Evolutionary conservation across 1,140 invertebrate species (phyloP), one percentile per base, ranked within the genome.

Genomic region (Gryon sp.): DNA sequence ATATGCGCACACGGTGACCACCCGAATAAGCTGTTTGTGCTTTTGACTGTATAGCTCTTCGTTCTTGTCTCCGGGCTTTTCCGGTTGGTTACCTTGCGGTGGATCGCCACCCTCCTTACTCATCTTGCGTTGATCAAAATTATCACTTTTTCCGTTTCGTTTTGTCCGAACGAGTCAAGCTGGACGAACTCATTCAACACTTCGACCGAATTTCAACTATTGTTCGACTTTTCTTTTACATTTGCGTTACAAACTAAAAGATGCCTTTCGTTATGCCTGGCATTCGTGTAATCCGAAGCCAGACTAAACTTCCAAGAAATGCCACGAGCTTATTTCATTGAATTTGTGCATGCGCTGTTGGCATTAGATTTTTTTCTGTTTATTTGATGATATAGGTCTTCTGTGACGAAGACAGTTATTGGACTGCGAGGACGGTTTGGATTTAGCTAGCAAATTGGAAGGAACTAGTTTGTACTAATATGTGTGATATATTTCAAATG

Each of bases 1-100:
- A 82, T 96, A 96, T 0, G 93, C 94, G 62, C 95, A 85, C 2
- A 96, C 95, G 0, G 95, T 96, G 2, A 95, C 84, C 6, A 95
- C 89, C 5, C 94, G 90, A 24, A 96, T 85, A 11, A 93, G 82
- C 81, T 93, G 93, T 53, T 90, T 90, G 14, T 87, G 84, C 0
- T 81, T 82, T 9, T 74, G 79, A 24, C 79, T 79, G 19, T 90
- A 90, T 3, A 89, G 65, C 0, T 79, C 78, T 6, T 88, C 85
- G n/a, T 84, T 78, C 24, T 79, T 72, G 0, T 43, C 52, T 7
- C 60, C 32, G 18, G 41, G 28, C 14, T 36, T 48, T 0, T 20
- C 32, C 14, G 30, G 19, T 15, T 26, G 40, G 6, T 57, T 75
- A 6, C 55, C 59, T 12, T 22, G 11, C 1, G 40, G 36, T 41